Base-by-base conservation (phyloP, 2,888 invertebrate species). In the Drosophila flavopinicola region DNA sequence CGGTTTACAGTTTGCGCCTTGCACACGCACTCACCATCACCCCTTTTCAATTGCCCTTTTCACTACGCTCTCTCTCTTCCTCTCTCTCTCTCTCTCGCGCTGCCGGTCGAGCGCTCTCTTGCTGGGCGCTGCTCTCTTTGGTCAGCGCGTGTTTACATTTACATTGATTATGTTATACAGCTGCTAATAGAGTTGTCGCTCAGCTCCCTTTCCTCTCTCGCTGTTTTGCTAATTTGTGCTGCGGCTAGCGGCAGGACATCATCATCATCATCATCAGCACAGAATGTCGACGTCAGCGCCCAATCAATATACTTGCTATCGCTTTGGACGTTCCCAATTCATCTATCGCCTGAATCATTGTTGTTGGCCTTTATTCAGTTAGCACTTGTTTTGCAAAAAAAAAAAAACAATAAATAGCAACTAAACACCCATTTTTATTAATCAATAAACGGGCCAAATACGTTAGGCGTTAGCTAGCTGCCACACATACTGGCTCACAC, bases 81-180 rank as follows among this genome's bases (percentile, higher is more conserved):
- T 24, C 47, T 38, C 58, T 37, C 49, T 44, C 37, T 37, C 38
- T 24, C 38, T 23, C 37, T 33, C 7, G 13, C 48, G 45, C 44
- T 48, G 49, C 56, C 60, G 59, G 48, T 49, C 17, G 29, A 20
- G 48, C 37, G 52, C 57, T 48, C 59, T 49, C 42, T 56, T 23
- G 32, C 9, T 20, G 23, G 20, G 35, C 27, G 47, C 39, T 25
- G 45, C 59, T 49, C 58, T 66, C 57, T 72, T 35, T 53, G 45
- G 70, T 64, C 20, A 49, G 27, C 41, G 42, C 35, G 53, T 56
- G 72, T 68, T 73, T 74, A 74, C 83, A 79, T 85, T 85, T 70
- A 74, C 86, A 83, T 80, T 83, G 83, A 83, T 83, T 83, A 85
- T 85, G 83, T 83, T 85, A 85, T 67, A 74, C 73, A 68, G 65